Base-by-base conservation (phyloP, 2,888 invertebrate species). In the Lomographa bimaculata region DNA sequence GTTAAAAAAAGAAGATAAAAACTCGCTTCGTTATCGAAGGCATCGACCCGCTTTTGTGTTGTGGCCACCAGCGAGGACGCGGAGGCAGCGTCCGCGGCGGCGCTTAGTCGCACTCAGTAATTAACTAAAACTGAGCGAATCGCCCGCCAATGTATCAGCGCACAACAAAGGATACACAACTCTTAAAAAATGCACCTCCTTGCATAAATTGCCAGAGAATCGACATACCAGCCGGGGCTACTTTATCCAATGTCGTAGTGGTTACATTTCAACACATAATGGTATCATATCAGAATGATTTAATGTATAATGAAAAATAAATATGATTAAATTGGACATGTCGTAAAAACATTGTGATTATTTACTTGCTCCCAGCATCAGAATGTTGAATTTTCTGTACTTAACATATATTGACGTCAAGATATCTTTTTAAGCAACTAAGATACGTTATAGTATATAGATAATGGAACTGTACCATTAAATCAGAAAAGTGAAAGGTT, bases 1-100 rank as follows among this genome's bases (percentile, higher is more conserved):
- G 85, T 85, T 75, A 73, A 85, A 89, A 86, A 85, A 86, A 84
- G 84, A 86, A 79, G 79, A 86, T 80, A 77, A 83, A 83, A 81
- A 79, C 77, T 69, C 64, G 77, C 71, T 79, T 82, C 83, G 84
- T 85, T 89, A 89, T 89, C 87, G 84, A 77, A 76, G 84, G 74
- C 84, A 89, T 89, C 87, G 86, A 81, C 79, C 83, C 79, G 80
- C 83, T 82, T 76, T 83, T 87, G 83, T 84, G 78, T 74, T 67
- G 75, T 70, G 87, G 79, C 86, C 85, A 86, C 80, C 54, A 37
- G 49, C 45, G 54, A 45, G 45, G 43, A 37, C 53, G 66, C 53
- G 64, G 64, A 37, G 54, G 53, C 57, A 52, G 67, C 68, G 69
- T 65, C 60, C 66, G 50, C 35, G 42, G 64, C 60, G 71, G 66